Base-by-base conservation (phyloP, 2,888 invertebrate species). In the Megastigmus dorsalis region DNA sequence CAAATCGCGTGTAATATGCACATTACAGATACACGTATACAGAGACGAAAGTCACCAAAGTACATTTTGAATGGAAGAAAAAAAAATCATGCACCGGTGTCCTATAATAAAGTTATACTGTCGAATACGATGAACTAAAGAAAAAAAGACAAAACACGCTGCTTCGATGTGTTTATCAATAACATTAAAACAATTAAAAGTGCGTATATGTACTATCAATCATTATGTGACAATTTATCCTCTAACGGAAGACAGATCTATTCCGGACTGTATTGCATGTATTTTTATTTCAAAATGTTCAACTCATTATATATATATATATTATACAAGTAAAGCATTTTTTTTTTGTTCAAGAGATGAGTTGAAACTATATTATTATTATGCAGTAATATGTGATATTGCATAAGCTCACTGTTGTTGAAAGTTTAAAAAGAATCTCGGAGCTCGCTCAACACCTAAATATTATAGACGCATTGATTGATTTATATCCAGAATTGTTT, bases 111-210 rank as follows among this genome's bases (percentile, higher is more conserved):
- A n/a, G n/a, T 23, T 50, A 41, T 41, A 69, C 41, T 59, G 52
- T 54, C 45, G 43, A 36, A n/a, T n/a, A n/a, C n/a, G n/a, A n/a
- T n/a, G n/a, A n/a, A n/a, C n/a, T n/a, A n/a, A 26, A 30, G 36
- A 30, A 30, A 52, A 33, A 38, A n/a, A n/a, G n/a, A n/a, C n/a
- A n/a, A 55, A 36, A 52, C 18, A 45, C 26, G 36, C 23, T 70
- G 54, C 54, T 70, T 63, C 15, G 45, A 55, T 57, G 63, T 63
- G 55, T 45, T n/a, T 45, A 38, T 23, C 10, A 54, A 66, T 33
- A 33, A n/a, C 41, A 43, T 52, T 66, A 43, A 66, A 18, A 33
- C 50, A n/a, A 23, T 63, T 63, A 52, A n/a, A 63, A 55, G 41
- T 55, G 43, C 66, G 55, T 28, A 55, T 43, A 33, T 55, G 33